phyloP scores from a whole-genome alignment of 2,888 invertebrate genomes.

The Euclidia mi region DNA sequence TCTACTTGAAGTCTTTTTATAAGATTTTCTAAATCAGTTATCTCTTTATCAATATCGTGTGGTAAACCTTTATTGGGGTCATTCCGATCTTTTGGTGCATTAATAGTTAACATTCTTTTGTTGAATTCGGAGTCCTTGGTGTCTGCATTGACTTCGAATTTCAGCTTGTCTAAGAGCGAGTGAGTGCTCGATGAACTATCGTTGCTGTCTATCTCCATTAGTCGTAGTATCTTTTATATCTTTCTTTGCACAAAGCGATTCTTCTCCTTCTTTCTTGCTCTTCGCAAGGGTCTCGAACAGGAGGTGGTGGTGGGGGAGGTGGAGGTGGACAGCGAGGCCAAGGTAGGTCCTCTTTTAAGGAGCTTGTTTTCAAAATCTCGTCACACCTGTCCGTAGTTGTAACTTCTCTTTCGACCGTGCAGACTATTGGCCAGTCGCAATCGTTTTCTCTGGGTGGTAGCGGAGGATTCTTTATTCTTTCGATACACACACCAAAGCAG shows the following conservation, averaged over 20 bases:
- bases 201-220: conserved; percentile 41
- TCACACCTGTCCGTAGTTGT: conserved; percentile 68
- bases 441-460: conserved; percentile 25
- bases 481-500: conserved; percentile 72
- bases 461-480: conserved; percentile 73
- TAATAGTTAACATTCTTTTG: conserved; percentile 9
- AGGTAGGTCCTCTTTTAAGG: conserved; percentile 56
- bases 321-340: conserved; percentile 66
- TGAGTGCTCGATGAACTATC: conserved; percentile 21
- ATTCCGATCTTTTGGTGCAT: too few species aligned
- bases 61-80: background rate
- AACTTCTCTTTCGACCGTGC: conserved; percentile 59
- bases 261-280: conserved; percentile 53
- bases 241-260: conserved; percentile 63
- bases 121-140: background rate
- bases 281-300: conserved; percentile 67
- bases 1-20: conserved; percentile 67
- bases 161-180: conserved; percentile 9
- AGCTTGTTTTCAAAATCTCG: conserved; percentile 51
- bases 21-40: conserved; percentile 56
- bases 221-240: conserved; percentile 68
- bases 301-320: conserved; percentile 64
- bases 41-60: conserved; percentile 66
- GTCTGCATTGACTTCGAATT: background rate
- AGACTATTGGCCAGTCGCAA: conserved; percentile 53